Conservation (phyloP, 2,888 invertebrate species). For the Euplagia quadripunctaria region DNA sequence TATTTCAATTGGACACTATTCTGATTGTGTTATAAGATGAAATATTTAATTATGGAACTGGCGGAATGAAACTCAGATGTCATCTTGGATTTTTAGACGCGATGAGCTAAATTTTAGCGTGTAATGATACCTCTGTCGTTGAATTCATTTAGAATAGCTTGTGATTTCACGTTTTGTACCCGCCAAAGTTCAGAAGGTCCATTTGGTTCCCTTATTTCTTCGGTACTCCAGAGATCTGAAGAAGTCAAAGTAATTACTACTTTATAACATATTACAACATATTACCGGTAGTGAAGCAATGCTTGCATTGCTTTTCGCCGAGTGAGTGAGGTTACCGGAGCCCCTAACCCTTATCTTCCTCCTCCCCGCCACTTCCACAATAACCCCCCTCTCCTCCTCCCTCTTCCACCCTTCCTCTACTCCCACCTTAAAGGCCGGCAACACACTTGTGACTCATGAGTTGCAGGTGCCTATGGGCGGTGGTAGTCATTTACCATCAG, state of each 20-base stretch:
- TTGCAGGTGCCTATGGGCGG: too few species aligned
- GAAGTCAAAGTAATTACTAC: neutral
- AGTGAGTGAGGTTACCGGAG: too few species aligned
- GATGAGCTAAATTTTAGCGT: neutral
- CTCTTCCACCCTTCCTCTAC: too few species aligned
- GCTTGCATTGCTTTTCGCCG: too few species aligned
- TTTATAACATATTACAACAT: neutral
- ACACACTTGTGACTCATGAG: too few species aligned
- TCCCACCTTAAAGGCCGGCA: too few species aligned
- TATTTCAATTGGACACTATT: neutral
- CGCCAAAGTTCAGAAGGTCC: constrained; percentile 10
- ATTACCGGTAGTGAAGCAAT: too few species aligned
- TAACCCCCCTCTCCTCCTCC: too few species aligned
- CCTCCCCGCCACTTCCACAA: too few species aligned
- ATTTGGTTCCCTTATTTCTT: neutral
- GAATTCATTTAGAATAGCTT: neutral
- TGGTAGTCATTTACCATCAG: too few species aligned
- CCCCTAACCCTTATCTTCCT: too few species aligned
- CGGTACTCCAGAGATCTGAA: constrained; percentile 5
- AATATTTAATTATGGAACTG: neutral
- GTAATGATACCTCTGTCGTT: constrained; percentile 3
- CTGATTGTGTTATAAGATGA: too few species aligned
- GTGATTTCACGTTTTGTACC: constrained; percentile 3
- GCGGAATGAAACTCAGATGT: neutral
- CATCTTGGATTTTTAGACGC: neutral